A percentile compares a stretch with the other conserved stretches of the same genome.
Evolutionary conservation across 2,888 invertebrate species (phyloP).

Genomic region (Microctonus aethiopoides): DNA sequence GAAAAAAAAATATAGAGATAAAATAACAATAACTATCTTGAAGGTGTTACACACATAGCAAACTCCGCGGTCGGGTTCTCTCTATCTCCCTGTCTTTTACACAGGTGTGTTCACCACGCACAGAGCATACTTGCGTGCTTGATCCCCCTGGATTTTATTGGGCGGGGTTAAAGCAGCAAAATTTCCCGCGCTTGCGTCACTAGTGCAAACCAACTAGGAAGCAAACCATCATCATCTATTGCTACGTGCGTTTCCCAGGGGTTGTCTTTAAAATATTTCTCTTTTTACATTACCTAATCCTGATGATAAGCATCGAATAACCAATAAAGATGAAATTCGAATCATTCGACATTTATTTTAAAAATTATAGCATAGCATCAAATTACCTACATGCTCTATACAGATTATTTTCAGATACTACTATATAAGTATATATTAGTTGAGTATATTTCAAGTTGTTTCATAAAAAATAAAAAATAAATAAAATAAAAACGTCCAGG

Average conservation of each 20-base stretch:
- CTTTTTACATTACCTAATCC: background rate
- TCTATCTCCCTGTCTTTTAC: background rate
- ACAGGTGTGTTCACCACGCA: constrained; percentile 15
- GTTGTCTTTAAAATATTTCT: background rate
- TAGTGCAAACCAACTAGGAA: constrained; percentile 2
- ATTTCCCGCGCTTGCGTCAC: constrained; percentile 24
- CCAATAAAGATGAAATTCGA: constrained; percentile 1
- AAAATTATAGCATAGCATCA: background rate
- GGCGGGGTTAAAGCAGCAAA: constrained; percentile 12
- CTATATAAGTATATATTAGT: too few species aligned
- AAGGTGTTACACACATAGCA: background rate
- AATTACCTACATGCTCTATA: background rate
- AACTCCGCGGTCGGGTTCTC: background rate
- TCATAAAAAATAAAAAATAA: background rate
- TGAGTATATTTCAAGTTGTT: background rate
- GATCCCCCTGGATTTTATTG: constrained; percentile 14
- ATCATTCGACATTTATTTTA: background rate
- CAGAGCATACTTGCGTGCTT: background rate
- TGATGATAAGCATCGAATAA: background rate
- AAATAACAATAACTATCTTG: background rate
- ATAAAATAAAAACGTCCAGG: background rate
- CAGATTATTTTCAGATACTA: background rate
- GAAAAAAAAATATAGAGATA: background rate
- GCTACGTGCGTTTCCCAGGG: background rate
- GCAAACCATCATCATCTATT: background rate